Evolutionary conservation across 2,797 vertebrate species (phyloP), one percentile per base, ranked within the genome.

Genomic region (Furcifer pardalis): DNA sequence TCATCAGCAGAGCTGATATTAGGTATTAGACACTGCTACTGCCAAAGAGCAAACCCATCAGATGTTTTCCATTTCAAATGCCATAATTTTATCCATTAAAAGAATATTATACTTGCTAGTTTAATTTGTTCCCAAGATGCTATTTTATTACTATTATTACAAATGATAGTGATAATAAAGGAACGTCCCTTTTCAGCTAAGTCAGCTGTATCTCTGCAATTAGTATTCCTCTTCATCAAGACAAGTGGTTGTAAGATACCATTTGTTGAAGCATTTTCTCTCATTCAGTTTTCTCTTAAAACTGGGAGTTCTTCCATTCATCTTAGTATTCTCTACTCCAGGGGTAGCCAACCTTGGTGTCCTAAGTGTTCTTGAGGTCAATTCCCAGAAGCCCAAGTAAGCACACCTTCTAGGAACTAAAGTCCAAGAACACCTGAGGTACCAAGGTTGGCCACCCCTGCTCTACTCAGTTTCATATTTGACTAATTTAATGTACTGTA

Each of bases 21-120:
- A 35, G 32, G 40, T 25, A 30, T 74, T 62, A 32, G 63, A 7
- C 23, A 62, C 23, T 49, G 23, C 32, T 12, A 52, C n/a, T 81
- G 21, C 10, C 60, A 69, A 77, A 71, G 60, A 76, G 77, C 80
- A 89, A 78, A 0, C 4, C 1, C 7, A 37, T 68, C 3, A 56
- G 83, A 35, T 40, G 78, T 78, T 79, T 87, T 66, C 76, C 2
- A 7, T 65, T 32, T 52, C 69, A 62, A 82, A 90, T 82, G 32
- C 35, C 65, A 27, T 15, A 0, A 40, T 21, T 71, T 32, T 30
- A 46, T 52, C n/a, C 5, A 7, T 25, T 78, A 42, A 75, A 81
- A 68, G 17, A 71, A 89, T 71, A 63, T 84, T 71, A 72, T 62
- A 78, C 89, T 85, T 59, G 83, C 72, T 59, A 40, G 52, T 65